A percentile compares a stretch with the other conserved stretches of the same genome.
Conservation (phyloP, 2,113 vertebrate species). For the Ellobius talpinus region DNA sequence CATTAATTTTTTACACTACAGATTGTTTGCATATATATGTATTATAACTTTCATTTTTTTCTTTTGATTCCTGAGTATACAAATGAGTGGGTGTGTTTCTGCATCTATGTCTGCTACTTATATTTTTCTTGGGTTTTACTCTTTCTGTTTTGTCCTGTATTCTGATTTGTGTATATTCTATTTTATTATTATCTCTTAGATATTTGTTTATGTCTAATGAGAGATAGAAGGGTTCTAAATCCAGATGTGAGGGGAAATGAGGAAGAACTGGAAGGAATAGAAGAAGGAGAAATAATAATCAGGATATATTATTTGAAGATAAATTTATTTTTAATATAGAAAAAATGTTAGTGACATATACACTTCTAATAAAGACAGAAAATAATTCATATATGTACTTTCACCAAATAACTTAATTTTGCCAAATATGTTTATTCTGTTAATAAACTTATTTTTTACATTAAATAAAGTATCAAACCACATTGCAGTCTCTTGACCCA, state of each 20-base stretch:
- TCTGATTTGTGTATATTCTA: not conserved
- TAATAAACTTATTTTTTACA: not conserved
- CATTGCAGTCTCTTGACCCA: not conserved
- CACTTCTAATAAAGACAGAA: not conserved
- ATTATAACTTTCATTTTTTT: not conserved
- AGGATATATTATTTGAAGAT: not conserved
- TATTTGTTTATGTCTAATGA: not conserved
- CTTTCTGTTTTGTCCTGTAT: not conserved
- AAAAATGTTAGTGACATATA: not conserved
- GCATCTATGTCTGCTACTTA: not conserved
- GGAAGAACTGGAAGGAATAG: not conserved
- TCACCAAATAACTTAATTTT: not conserved
- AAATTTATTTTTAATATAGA: not conserved
- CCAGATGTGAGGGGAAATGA: not conserved
- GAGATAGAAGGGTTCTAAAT: not conserved
- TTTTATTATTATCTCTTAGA: not conserved
- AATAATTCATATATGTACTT: not conserved
- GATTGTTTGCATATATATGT: not conserved
- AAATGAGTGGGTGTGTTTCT: not conserved
- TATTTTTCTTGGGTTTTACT: not conserved
- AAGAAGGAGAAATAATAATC: not conserved
- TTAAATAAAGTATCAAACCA: not conserved
- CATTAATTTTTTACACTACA: not conserved
- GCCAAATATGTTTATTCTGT: not conserved
- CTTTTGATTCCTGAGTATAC: not conserved